These are phyloP conservation scores for Crypturellus undulatus DNA, from an alignment of 2,113 vertebrate species.

Conservation along the genomic window DNA sequence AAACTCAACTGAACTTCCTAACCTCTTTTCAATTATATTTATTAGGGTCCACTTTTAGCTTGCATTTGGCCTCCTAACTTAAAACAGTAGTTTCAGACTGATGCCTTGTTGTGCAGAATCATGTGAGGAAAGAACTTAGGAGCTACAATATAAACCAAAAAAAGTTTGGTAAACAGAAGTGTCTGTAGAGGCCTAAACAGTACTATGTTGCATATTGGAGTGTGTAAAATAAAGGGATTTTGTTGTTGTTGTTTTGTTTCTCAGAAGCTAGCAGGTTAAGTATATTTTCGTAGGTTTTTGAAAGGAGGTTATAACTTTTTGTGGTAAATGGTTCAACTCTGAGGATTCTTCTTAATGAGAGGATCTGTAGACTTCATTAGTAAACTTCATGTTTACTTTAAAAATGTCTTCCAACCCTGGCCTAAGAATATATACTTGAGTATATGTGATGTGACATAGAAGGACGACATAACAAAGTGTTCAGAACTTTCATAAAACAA, in stretches of 20 bases:
- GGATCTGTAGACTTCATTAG: not conserved
- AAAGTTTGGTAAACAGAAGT: rapidly evolving
- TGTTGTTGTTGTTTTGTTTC: too few species aligned
- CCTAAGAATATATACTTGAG: not conserved
- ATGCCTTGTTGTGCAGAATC: not conserved
- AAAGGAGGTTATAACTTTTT: not conserved
- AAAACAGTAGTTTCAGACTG: not conserved
- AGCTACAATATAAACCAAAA: not conserved
- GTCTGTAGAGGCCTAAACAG: not conserved
- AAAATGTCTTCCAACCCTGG: not conserved
- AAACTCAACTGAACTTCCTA: rapidly evolving
- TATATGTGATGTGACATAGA: not conserved
- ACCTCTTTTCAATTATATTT: not conserved
- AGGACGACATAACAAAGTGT: not conserved
- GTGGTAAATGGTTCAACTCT: not conserved
- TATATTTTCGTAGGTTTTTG: not conserved
- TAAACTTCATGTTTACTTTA: not conserved
- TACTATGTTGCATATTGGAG: not conserved
- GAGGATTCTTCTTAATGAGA: not conserved
- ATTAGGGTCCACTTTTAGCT: not conserved
- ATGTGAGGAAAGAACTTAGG: not conserved
- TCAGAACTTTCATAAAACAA: not conserved
- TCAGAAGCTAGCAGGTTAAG: not conserved
- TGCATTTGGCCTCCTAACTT: not conserved
- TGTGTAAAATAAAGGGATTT: not conserved